These are phyloP conservation scores for Apantesis nais DNA, from an alignment of 2,888 invertebrate genomes.

Conservation along the genomic window DNA sequence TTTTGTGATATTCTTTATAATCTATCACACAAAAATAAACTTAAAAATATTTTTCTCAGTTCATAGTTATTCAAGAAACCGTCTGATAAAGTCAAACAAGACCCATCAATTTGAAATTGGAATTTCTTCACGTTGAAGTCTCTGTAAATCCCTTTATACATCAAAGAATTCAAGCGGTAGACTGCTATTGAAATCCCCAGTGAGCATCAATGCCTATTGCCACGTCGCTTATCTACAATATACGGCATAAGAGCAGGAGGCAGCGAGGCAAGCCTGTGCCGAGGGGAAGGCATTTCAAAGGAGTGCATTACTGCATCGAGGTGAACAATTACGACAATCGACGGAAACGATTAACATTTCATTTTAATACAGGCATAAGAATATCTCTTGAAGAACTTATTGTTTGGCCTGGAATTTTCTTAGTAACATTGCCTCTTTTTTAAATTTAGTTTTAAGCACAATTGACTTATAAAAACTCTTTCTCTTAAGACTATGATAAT, in stretches of 20 bases:
- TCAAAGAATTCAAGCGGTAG: constrained; percentile 77
- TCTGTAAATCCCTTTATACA: constrained; percentile 77
- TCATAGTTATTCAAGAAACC: not conserved
- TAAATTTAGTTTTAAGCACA: not conserved
- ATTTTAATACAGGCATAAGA: constrained; percentile 22
- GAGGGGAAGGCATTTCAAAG: constrained; percentile 65
- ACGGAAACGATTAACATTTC: constrained; percentile 32
- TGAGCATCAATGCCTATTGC: constrained; percentile 84
- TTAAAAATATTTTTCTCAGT: not conserved
- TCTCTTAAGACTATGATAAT: too few species aligned
- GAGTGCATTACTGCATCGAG: constrained; percentile 69
- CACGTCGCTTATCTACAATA: constrained; percentile 80
- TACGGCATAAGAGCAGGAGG: constrained; percentile 60
- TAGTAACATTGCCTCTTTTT: not conserved
- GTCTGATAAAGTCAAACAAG: constrained; percentile 22
- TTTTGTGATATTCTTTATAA: too few species aligned
- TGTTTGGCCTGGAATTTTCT: not conserved
- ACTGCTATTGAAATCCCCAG: constrained; percentile 79
- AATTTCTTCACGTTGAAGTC: constrained; percentile 67
- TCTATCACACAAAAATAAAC: too few species aligned
- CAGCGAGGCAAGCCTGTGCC: constrained; percentile 33
- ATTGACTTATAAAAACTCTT: too few species aligned
- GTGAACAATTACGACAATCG: constrained; percentile 58
- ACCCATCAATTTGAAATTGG: constrained; percentile 61
- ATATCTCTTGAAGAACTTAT: constrained; percentile 2